Evolutionary conservation across 2,888 invertebrate species (phyloP), one percentile per base, ranked within the genome.

Genomic region (Mesorhabditis spiculigera): DNA sequence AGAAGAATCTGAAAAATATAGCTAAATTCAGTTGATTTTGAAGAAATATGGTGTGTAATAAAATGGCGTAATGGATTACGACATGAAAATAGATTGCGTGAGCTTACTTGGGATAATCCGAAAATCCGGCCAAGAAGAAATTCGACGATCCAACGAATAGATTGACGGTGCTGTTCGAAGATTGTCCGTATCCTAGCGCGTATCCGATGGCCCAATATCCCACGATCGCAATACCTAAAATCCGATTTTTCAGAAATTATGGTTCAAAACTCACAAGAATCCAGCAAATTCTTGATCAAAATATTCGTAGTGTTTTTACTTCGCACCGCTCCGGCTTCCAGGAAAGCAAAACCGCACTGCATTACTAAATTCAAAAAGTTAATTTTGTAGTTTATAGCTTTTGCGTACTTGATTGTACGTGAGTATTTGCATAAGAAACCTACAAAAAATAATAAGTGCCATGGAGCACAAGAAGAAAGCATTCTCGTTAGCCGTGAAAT

Each of bases 331-430:
- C 89, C 89, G 44, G 88, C 88, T 81, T 89, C 89, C 43, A 89
- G 82, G 72, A 89, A 88, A 3, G 89, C 89, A 75, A 89, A 89
- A 4, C 89, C 89, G 68, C 87, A 86, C 77, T 89, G 89, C 88
- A 89, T 88, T 62, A 89, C 82, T 82, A 71, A 76, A 80, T 73
- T 58, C n/a, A 67, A 3, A 63, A 2, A 4, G 16, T 42, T 63
- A 69, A 10, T 28, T 8, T 41, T 43, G 43, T 69, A 10, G n/a
- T 58, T 65, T 64, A 50, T 42, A 45, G n/a, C 4, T 6, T 4
- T 6, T n/a, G n/a, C n/a, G n/a, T n/a, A n/a, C n/a, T n/a, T n/a
- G n/a, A n/a, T n/a, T n/a, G n/a, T n/a, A n/a, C n/a, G n/a, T n/a
- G n/a, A n/a, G n/a, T n/a, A n/a, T n/a, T n/a, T n/a, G n/a, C n/a